These are phyloP conservation scores for Chiridota heheva DNA, from an alignment of 35 echinoderm and acorn worm genomes.

Conservation along the genomic window DNA sequence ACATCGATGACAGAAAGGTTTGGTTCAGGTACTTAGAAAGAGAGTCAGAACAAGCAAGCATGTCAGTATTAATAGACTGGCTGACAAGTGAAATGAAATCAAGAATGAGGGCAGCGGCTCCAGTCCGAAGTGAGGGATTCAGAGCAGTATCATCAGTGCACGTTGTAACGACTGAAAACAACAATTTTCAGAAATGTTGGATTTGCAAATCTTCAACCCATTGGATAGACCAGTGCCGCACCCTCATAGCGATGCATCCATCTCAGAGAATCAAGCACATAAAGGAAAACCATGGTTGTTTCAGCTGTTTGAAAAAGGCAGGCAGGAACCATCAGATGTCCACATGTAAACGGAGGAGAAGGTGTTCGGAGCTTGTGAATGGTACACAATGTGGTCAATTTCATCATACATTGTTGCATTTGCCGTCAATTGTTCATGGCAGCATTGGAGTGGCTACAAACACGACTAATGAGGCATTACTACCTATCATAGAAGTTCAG, in stretches of 20 bases:
- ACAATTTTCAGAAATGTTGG: conserved; percentile 47
- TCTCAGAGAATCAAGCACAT: background rate
- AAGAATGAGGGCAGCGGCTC: conserved; percentile 30
- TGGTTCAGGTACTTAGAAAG: conserved; percentile 37
- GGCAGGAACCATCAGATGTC: conserved; percentile 23
- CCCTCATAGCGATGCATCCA: conserved; percentile 2
- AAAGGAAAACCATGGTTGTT: conserved; percentile 61
- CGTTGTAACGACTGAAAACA: background rate
- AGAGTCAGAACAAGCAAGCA: background rate
- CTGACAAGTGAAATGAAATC: conserved; percentile 58
- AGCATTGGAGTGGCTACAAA: background rate
- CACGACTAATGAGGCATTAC: background rate
- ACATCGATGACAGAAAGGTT: conserved; percentile 50
- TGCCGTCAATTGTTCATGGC: background rate
- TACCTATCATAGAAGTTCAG: conserved; percentile 20
- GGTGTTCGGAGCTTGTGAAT: conserved; percentile 15
- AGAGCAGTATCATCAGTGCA: background rate
- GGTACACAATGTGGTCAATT: conserved; percentile 30
- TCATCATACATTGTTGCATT: conserved; percentile 24
- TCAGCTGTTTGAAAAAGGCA: conserved; percentile 57
- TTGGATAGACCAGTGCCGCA: conserved; percentile 58
- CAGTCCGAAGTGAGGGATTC: background rate
- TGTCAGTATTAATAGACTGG: conserved; percentile 31
- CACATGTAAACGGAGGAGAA: conserved; percentile 39
- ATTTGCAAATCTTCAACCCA: conserved; percentile 42